A percentile compares a stretch with the other conserved stretches of the same genome.
Evolutionary conservation across 2,888 invertebrate species (phyloP).

Genomic region (Trypoxylon attenuatum): DNA sequence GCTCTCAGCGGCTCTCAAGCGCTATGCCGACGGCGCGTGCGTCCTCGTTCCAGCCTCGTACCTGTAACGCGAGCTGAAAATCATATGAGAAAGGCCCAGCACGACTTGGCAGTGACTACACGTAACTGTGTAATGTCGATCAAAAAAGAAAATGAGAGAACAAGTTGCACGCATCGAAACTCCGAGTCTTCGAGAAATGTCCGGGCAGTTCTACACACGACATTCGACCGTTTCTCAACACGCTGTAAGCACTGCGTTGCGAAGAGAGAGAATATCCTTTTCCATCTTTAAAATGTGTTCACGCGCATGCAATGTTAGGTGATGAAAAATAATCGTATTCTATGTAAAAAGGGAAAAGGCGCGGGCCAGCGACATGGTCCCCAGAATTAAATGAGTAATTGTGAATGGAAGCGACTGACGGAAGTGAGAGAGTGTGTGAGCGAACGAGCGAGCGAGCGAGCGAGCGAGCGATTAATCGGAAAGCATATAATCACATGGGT

Average conservation of each 20-base stretch:
- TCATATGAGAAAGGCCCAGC: constrained; percentile 7
- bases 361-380: constrained; percentile 18
- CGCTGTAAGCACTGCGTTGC: constrained; percentile 27
- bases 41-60: constrained; percentile 1
- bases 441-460: constrained; percentile 8
- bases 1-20: too few species aligned
- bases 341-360: constrained; percentile 38
- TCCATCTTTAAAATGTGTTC: constrained; percentile 65
- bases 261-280: constrained; percentile 37
- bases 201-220: constrained; percentile 57
- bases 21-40: background rate
- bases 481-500: constrained; percentile 65
- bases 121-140: constrained; percentile 16
- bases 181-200: constrained; percentile 37
- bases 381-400: constrained; percentile 2
- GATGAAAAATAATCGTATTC: constrained; percentile 57
- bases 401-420: constrained; percentile 1
- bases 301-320: constrained; percentile 68
- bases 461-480: constrained; percentile 9
- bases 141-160: background rate
- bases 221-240: constrained; percentile 5
- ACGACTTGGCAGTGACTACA: constrained; percentile 30
- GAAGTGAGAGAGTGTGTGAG: background rate
- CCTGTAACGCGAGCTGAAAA: constrained; percentile 12
- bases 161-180: background rate